Base-by-base conservation (phyloP, 1,140 invertebrate species). In the Bilobella aurantiaca region DNA sequence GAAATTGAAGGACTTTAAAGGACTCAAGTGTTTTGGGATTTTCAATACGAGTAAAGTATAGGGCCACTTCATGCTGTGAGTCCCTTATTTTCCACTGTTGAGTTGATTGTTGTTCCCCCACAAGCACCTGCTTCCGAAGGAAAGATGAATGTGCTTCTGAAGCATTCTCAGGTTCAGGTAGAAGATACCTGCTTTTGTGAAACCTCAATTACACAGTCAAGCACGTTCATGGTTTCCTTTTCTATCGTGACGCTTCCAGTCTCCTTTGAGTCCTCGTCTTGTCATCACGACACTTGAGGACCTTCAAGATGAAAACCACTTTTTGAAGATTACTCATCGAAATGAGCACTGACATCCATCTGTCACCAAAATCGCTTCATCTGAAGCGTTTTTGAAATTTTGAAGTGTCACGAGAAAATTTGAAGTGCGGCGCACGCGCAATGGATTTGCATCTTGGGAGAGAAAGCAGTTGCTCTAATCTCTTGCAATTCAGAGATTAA, bases 181-280 rank as follows among this genome's bases (percentile, higher is more conserved):
- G 23, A 5, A 18, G 49, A 18, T 23, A 23, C 23, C 49, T 53
- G 25, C 49, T 23, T 53, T 12, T 65, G 60, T n/a, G 62, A 69
- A 66, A 69, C 68, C 64, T 64, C 62, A 42, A 69, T 69, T 66
- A 65, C 62, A 69, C 64, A 64, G 66, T 46, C 64, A 12, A 64
- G 49, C 62, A 66, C 62, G 64, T 58, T 66, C 62, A 69, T 61
- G 68, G 63, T 58, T 69, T 69, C 63, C 64, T 66, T 69, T 69
- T 69, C 68, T 53, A 18, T 23, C 5, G 62, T n/a, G n/a, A n/a
- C n/a, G n/a, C 61, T 69, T 66, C 53, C 64, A 65, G 64, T 58
- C 56, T 53, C 28, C 62, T 23, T 58, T 8, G 18, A 3, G 16
- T 25, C 37, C 16, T 32, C 56, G 28, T 2, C 58, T 61, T 29